phyloP scores from a whole-genome alignment of 2,888 invertebrate species.

The Sipha maydis region DNA sequence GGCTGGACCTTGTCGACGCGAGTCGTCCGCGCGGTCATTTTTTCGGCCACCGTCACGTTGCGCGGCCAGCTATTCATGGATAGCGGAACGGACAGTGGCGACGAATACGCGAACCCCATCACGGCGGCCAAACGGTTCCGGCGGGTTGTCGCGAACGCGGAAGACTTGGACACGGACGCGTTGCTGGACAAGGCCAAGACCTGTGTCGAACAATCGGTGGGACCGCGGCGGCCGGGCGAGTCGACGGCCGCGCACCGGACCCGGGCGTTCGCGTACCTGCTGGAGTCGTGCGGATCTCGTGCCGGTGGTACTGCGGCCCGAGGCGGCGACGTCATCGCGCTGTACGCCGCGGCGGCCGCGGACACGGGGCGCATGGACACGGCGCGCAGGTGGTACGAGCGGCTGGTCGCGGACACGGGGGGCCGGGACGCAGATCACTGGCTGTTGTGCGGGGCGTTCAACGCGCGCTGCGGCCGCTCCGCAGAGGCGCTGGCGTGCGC shows the following conservation, averaged over 20 bases:
- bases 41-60: too few species aligned
- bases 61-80: too few species aligned
- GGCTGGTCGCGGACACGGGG: background rate
- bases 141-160: background rate
- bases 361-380: background rate
- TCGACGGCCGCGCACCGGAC: background rate
- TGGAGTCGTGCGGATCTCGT: too few species aligned
- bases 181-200: background rate
- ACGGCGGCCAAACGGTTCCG: background rate
- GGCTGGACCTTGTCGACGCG: too few species aligned
- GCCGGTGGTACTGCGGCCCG: background rate
- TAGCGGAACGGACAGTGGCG: background rate
- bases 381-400: background rate
- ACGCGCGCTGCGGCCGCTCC: background rate
- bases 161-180: too few species aligned
- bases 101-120: background rate
- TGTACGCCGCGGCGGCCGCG: slow-evolving; percentile 10
- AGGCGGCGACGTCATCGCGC: too few species aligned
- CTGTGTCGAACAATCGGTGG: background rate
- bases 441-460: slow-evolving; percentile 19
- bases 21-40: too few species aligned
- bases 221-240: background rate
- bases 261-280: background rate
- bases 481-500: background rate
- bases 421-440: background rate